Evolutionary conservation across 2,888 invertebrate species (phyloP).

Genomic region (Drosophila glabriapex): DNA sequence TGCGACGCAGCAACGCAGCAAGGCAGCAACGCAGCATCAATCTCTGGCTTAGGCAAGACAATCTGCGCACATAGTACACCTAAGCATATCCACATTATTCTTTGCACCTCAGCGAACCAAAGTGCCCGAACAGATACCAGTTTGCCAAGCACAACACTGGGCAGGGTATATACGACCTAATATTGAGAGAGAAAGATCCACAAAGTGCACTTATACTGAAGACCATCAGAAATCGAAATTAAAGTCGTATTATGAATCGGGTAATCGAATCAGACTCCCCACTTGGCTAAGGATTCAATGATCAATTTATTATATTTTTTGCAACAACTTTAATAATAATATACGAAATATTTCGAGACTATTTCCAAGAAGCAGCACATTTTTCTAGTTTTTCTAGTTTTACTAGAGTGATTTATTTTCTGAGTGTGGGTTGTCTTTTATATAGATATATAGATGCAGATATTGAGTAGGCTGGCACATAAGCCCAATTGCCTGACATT

Average conservation of each 20-base stretch:
- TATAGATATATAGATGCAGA: no score
- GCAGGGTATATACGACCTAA: conserved; percentile 2
- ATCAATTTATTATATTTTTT: no score
- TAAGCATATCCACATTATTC: conserved; percentile 43
- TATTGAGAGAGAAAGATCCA: not conserved
- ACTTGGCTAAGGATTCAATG: not conserved
- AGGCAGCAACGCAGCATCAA: conserved; percentile 67
- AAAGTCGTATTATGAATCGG: not conserved
- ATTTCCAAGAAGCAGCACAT: not conserved
- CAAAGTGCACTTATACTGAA: not conserved
- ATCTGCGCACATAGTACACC: conserved; percentile 47
- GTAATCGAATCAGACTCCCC: not conserved
- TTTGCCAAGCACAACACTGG: not conserved
- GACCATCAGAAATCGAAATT: not conserved
- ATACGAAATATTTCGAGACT: rapidly evolving
- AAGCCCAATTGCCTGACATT: not conserved
- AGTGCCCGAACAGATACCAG: conserved; percentile 14
- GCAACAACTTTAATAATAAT: no score
- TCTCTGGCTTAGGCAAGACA: conserved; percentile 72
- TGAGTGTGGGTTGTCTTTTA: not conserved
- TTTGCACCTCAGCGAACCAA: conserved; percentile 46
- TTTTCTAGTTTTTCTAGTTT: not conserved
- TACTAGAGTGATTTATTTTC: not conserved
- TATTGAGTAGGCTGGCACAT: not conserved
- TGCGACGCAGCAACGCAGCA: conserved; percentile 58